Percentiles rank a stretch among this genome's conserved stretches.
These are phyloP conservation scores for Nineta flava DNA, from an alignment of 2,888 invertebrate genomes.

Conservation along the genomic window DNA sequence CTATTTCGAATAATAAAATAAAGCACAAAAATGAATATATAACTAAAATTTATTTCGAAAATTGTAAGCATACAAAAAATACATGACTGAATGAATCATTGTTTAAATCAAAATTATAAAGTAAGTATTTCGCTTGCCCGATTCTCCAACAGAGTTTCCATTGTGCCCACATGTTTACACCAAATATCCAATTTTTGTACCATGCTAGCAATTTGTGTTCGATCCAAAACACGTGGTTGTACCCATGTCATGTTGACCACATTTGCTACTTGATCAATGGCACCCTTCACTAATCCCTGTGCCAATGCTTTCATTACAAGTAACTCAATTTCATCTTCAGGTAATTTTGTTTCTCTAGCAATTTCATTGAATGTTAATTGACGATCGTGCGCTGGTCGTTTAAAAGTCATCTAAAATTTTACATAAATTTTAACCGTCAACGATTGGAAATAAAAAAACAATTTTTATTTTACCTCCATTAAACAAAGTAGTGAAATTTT, in stretches of 20 bases:
- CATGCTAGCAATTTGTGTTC: slow-evolving; percentile 51
- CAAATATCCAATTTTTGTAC: slow-evolving; percentile 52
- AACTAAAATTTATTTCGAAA: not conserved
- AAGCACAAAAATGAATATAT: not conserved
- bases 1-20: too few relatives aligned
- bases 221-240: slow-evolving; percentile 64
- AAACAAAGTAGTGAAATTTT: slow-evolving; percentile 91
- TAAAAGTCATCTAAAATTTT: slow-evolving; percentile 75
- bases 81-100: not conserved
- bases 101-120: slow-evolving; percentile 27
- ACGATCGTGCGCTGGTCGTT: slow-evolving; percentile 73
- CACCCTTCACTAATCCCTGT: slow-evolving; percentile 82
- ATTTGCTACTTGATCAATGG: slow-evolving; percentile 78
- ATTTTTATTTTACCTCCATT: slow-evolving; percentile 56
- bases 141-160: slow-evolving; percentile 56
- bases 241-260: slow-evolving; percentile 74
- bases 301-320: slow-evolving; percentile 96
- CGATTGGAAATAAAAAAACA: not conserved
- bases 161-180: slow-evolving; percentile 56
- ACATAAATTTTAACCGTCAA: not conserved
- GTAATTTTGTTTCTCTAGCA: slow-evolving; percentile 67
- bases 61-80: too few relatives aligned
- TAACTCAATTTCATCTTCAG: slow-evolving; percentile 76
- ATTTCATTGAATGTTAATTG: slow-evolving; percentile 85
- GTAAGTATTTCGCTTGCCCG: slow-evolving; percentile 67